phyloP scores from a whole-genome alignment of 1,140 invertebrate genomes.

The Listronotus oregonensis region DNA sequence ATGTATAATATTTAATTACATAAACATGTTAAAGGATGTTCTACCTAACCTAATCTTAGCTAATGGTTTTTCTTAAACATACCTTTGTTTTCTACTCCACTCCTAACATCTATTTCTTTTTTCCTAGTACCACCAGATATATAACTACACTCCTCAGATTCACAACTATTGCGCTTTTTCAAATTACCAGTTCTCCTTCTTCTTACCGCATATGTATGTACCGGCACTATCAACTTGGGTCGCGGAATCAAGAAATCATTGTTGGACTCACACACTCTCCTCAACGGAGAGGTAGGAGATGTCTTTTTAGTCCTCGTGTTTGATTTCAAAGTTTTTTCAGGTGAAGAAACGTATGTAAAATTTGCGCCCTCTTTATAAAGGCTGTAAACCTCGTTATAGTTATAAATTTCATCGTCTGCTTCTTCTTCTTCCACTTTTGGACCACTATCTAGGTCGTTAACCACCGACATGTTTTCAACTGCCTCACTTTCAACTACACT shows the following conservation, averaged over 20 bases:
- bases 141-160: constrained; percentile 29
- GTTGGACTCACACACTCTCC: constrained; percentile 53
- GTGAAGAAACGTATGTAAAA: constrained; percentile 31
- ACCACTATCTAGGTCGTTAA: neutral
- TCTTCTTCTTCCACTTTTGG: constrained; percentile 37
- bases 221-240: constrained; percentile 82
- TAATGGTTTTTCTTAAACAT: too few species aligned
- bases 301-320: constrained; percentile 50
- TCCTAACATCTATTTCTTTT: neutral
- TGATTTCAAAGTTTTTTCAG: constrained; percentile 1
- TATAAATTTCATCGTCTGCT: constrained; percentile 47
- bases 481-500: constrained; percentile 25
- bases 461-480: constrained; percentile 8
- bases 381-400: constrained; percentile 42
- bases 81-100: neutral
- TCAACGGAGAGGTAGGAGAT: constrained; percentile 57
- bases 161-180: constrained; percentile 17
- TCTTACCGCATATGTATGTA: constrained; percentile 81
- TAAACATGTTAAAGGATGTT: too few species aligned
- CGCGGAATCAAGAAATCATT: constrained; percentile 78
- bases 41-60: too few species aligned
- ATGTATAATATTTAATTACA: too few species aligned
- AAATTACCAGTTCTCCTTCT: constrained; percentile 78
- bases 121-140: neutral
- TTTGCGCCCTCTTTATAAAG: constrained; percentile 55